Conservation (phyloP, 1,140 invertebrate species). For the Brevipalpus yothersi region DNA sequence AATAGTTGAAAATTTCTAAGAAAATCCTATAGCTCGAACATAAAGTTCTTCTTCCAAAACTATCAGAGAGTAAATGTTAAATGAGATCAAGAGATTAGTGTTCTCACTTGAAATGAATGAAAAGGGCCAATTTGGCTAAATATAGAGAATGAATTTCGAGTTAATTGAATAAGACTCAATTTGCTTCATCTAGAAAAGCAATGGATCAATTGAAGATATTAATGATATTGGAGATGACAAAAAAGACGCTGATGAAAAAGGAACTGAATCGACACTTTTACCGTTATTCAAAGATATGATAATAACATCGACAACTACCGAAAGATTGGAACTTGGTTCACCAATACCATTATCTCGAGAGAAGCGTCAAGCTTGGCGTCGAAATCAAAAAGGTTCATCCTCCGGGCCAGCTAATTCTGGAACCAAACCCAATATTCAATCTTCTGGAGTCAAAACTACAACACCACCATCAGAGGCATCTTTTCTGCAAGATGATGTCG, state of each 20-base stretch:
- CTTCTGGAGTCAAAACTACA: neutral
- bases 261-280: neutral
- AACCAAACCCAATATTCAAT: neutral
- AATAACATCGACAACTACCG: too few relatives aligned
- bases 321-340: neutral
- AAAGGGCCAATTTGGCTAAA: too few relatives aligned
- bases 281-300: neutral
- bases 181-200: too few relatives aligned
- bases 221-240: conserved; percentile 1
- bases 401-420: neutral
- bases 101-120: too few relatives aligned
- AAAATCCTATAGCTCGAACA: too few relatives aligned
- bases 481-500: conserved; percentile 1
- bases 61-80: too few relatives aligned
- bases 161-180: too few relatives aligned
- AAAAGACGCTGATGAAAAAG: neutral
- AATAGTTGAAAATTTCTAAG: too few relatives aligned
- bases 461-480: neutral
- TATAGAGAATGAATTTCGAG: too few relatives aligned
- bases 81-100: too few relatives aligned
- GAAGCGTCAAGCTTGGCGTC: neutral
- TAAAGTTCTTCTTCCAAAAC: too few relatives aligned
- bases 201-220: neutral
- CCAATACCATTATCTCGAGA: neutral
- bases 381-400: neutral